phyloP scores from a whole-genome alignment of 2,888 invertebrate species.

The Sinhomidia bicolor region DNA sequence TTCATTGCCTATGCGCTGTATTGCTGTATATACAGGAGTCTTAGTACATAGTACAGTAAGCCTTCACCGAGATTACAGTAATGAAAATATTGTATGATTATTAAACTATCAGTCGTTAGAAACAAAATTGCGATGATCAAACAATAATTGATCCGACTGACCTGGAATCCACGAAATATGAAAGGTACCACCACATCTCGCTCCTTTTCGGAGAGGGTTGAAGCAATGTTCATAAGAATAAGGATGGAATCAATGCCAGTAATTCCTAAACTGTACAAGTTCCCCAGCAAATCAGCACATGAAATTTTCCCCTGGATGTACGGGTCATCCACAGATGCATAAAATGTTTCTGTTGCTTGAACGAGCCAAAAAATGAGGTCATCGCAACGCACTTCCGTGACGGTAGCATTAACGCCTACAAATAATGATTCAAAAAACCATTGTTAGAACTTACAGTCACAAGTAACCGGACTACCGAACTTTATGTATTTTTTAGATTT shows the following conservation, averaged over 20 bases:
- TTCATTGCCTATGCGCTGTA: too few relatives aligned
- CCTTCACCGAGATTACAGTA: too few relatives aligned
- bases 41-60: too few relatives aligned
- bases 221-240: slow-evolving; percentile 64
- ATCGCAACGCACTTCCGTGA: slow-evolving; percentile 65
- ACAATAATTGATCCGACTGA: too few relatives aligned
- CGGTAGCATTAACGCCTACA: slow-evolving; percentile 64
- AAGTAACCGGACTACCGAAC: too few relatives aligned
- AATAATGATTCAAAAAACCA: too few relatives aligned
- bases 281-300: slow-evolving; percentile 61
- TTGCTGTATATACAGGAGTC: too few relatives aligned
- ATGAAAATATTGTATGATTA: too few relatives aligned
- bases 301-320: slow-evolving; percentile 68
- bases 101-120: too few relatives aligned
- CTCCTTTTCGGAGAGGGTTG: slow-evolving; percentile 60
- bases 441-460: too few relatives aligned
- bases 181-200: slow-evolving; percentile 66
- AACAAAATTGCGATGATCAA: too few relatives aligned
- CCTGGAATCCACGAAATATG: slow-evolving; percentile 68
- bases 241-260: slow-evolving; percentile 68
- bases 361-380: slow-evolving; percentile 65
- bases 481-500: too few relatives aligned
- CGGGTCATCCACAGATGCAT: slow-evolving; percentile 66
- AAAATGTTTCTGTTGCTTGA: slow-evolving; percentile 65
- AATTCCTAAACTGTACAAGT: slow-evolving; percentile 64